phyloP scores from a whole-genome alignment of 2,797 vertebrate genomes.

The Melanotaenia parkinsoni region DNA sequence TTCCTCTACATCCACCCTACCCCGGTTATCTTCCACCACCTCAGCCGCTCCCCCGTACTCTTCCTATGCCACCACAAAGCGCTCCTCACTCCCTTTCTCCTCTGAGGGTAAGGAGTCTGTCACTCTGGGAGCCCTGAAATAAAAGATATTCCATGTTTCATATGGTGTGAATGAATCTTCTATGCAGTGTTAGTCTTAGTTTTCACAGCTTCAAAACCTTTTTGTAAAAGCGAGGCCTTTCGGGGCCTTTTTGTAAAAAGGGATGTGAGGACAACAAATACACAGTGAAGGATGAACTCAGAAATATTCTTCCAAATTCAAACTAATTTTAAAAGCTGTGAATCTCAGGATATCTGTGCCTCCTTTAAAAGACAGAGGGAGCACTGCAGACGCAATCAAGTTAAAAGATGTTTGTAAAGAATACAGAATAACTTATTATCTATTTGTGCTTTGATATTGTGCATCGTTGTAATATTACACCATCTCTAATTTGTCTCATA shows the following conservation, averaged over 20 bases:
- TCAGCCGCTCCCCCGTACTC: slow-evolving; percentile 73
- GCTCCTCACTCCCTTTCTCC: slow-evolving; percentile 87
- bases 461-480: slow-evolving; percentile 56
- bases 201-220: slow-evolving; percentile 56
- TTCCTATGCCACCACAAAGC: slow-evolving; percentile 83
- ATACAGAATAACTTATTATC: slow-evolving; percentile 46
- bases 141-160: slow-evolving; percentile 37
- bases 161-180: slow-evolving; percentile 67
- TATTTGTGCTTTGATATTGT: slow-evolving; percentile 75
- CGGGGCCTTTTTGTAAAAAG: slow-evolving; percentile 47
- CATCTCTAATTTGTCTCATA: slow-evolving; percentile 48
- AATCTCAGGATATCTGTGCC: slow-evolving; percentile 74
- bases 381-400: slow-evolving; percentile 46
- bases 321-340: slow-evolving; percentile 33
- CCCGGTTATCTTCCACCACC: slow-evolving; percentile 77
- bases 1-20: slow-evolving; percentile 80
- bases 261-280: slow-evolving; percentile 40
- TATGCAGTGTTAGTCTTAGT: slow-evolving; percentile 73
- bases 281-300: slow-evolving; percentile 30
- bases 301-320: slow-evolving; percentile 44
- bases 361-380: slow-evolving; percentile 56
- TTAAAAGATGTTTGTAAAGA: slow-evolving; percentile 54
- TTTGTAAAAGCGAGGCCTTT: slow-evolving; percentile 62
- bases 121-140: slow-evolving; percentile 65
- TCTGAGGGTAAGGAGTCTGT: slow-evolving; percentile 87